phyloP scores from a whole-genome alignment of 2,113 vertebrate genomes.

The Callospermophilus lateralis region DNA sequence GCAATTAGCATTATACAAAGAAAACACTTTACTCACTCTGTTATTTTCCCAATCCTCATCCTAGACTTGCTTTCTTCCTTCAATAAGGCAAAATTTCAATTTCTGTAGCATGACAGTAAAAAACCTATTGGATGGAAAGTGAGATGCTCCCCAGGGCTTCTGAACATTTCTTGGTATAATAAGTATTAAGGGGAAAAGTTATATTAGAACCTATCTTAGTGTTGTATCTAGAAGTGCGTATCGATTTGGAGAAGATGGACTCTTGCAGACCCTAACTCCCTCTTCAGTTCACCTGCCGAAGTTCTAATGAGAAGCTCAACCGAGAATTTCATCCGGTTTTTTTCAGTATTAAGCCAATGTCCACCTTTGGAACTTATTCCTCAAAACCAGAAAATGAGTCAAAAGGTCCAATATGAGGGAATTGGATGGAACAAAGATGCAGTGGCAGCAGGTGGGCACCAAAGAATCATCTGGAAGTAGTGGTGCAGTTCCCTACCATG shows the following conservation, averaged over 20 bases:
- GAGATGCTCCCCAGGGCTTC: background rate
- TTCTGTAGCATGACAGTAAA: background rate
- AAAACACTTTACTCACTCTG: background rate
- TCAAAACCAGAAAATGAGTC: constrained; percentile 11
- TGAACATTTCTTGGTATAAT: background rate
- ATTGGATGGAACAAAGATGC: background rate
- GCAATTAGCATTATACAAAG: background rate
- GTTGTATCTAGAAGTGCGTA: background rate
- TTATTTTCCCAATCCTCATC: background rate
- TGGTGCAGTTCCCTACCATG: background rate
- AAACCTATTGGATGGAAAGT: background rate
- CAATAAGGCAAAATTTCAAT: background rate
- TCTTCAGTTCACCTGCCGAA: background rate
- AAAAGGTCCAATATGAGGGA: background rate
- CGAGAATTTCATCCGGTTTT: background rate
- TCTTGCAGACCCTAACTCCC: background rate
- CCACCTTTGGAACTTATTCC: background rate
- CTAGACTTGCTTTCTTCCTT: background rate
- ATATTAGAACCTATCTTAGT: background rate
- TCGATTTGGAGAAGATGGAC: background rate
- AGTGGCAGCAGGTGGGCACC: background rate
- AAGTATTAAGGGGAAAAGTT: background rate
- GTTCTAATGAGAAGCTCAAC: background rate
- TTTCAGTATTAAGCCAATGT: background rate
- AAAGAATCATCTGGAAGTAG: background rate